A percentile compares a stretch with the other conserved stretches of the same genome.
These are phyloP conservation scores for Corythucha ciliata DNA, from an alignment of 2,888 invertebrate species.

Conservation along the genomic window DNA sequence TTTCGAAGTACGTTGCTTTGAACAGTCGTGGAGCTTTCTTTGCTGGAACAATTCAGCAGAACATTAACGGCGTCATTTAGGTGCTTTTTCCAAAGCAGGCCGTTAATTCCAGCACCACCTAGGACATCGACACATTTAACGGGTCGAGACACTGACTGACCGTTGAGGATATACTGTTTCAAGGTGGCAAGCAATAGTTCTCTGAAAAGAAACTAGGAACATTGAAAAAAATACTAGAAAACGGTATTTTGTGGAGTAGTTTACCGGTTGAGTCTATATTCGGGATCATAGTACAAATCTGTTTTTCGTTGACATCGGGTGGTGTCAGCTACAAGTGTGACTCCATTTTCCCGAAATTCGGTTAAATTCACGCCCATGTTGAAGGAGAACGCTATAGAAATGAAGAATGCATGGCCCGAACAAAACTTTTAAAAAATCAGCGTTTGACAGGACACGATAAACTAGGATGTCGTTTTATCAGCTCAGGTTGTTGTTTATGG, in stretches of 20 bases:
- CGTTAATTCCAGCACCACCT: constrained; percentile 31
- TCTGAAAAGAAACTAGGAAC: constrained; percentile 28
- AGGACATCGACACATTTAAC: constrained; percentile 35
- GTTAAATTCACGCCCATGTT: too few species aligned
- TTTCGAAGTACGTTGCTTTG: constrained; percentile 32
- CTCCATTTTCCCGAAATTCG: constrained; percentile 21
- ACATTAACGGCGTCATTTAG: constrained; percentile 32
- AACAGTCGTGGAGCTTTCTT: constrained; percentile 17
- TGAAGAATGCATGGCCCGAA: too few species aligned
- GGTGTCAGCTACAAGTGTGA: constrained; percentile 13
- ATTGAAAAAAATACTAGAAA: background rate
- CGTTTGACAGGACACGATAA: too few species aligned
- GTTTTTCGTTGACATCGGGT: constrained; percentile 20
- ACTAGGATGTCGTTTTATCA: too few species aligned
- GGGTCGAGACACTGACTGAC: constrained; percentile 29
- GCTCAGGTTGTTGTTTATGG: too few species aligned
- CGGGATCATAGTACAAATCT: constrained; percentile 22
- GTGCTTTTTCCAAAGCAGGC: constrained; percentile 32
- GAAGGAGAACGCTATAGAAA: too few species aligned
- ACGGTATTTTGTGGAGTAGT: too few species aligned
- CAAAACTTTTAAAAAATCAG: too few species aligned
- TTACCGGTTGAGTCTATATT: constrained; percentile 24
- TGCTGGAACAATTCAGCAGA: constrained; percentile 25
- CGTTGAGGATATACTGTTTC: constrained; percentile 30
- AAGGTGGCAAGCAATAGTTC: constrained; percentile 30